Evolutionary conservation across 2,797 vertebrate genomes (phyloP).

Genomic region (Onychomys leucogaster): DNA sequence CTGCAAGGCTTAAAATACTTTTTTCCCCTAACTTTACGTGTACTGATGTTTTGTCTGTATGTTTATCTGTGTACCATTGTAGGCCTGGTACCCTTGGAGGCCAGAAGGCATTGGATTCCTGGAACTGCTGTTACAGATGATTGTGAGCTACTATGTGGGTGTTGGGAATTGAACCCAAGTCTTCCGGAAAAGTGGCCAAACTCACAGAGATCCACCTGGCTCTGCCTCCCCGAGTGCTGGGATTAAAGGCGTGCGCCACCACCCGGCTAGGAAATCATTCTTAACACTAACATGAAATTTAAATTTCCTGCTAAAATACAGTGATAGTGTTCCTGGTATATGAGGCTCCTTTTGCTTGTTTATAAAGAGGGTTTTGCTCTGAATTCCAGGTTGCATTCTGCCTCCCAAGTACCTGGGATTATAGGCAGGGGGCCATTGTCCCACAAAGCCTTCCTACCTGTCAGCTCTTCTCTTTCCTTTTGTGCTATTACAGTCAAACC

Average conservation of each 20-base stretch:
- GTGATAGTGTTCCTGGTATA: background rate
- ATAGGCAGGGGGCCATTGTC: too few species aligned
- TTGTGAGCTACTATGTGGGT: background rate
- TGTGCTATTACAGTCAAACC: background rate
- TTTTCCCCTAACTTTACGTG: background rate
- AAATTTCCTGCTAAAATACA: background rate
- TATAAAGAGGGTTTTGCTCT: background rate
- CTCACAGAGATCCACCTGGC: too few species aligned
- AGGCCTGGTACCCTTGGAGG: background rate
- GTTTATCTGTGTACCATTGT: background rate
- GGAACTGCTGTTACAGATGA: background rate
- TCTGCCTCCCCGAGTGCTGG: too few species aligned
- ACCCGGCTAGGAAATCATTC: background rate
- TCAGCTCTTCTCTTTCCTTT: too few species aligned
- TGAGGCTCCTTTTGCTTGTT: background rate
- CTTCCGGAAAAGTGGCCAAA: background rate
- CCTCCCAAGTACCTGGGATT: too few species aligned
- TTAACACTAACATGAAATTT: constrained; percentile 54
- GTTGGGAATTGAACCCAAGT: background rate
- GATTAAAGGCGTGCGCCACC: too few species aligned
- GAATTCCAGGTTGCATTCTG: too few species aligned
- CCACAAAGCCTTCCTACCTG: too few species aligned
- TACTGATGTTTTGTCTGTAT: background rate
- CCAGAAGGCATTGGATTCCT: background rate
- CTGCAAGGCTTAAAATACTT: background rate